Evolutionary conservation across 92 coral and sea anemone species (phyloP), one percentile per base, ranked within the genome.

Genomic region (Bergia puertoricense): DNA sequence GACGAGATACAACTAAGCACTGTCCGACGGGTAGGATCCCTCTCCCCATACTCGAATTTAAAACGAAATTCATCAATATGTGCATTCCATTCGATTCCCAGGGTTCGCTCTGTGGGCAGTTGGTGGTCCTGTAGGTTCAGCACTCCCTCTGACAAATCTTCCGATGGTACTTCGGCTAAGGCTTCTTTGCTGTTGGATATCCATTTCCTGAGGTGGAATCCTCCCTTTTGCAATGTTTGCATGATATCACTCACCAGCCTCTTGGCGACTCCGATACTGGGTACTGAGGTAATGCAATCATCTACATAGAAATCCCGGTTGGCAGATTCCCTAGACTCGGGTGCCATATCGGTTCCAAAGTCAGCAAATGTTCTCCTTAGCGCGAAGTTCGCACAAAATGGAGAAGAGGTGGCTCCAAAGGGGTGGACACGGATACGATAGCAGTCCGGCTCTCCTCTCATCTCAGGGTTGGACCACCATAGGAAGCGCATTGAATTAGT

Each of bases 241-340:
- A 86, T 69, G 20, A 90, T 62, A 36, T 91, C 86, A 1, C 41
- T 76, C 44, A 82, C 71, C 15, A 91, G 56, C 0, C 41, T 68
- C 41, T 88, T 79, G 39, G 91, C 93, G 23, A 7, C 88, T 62
- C 74, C 85, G 2, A 80, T 84, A 7, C 80, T 5, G 2, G 38
- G 38, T 23, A 86, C 88, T 59, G 92, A 91, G 59, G 88, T 91
- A 22, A 88, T 50, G 86, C 89, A 88, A 74, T 90, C 92, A 67
- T 89, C 91, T 9, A 89, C 89, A 56, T 89, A 89, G 82, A 84
- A 86, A 40, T 90, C 77, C 50, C 86, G 15, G 43, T 3, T 22
- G 22, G 69, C 88, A 11, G 86, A 18, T 20, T 72, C 50, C 22
- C 67, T 22, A 13, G 76, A 40, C 14, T 73, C 88, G 5, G 74